Evolutionary conservation across 2,113 vertebrate species (phyloP).

Genomic region (Oophaga pumilio): DNA sequence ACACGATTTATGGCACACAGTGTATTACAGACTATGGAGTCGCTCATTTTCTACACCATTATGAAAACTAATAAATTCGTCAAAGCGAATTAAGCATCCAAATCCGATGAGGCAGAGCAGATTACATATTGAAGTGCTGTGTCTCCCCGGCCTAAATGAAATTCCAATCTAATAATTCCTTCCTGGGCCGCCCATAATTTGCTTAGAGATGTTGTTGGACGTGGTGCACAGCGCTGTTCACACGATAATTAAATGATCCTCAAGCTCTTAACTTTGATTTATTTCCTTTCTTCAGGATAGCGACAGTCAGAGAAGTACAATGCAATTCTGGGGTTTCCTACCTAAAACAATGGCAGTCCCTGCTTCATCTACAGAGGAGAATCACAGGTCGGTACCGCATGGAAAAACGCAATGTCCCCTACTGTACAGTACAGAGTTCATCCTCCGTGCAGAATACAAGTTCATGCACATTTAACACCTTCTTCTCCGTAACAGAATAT

Average conservation of each 20-base stretch:
- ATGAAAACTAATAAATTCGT: constrained; percentile 87
- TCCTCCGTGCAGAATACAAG: too few species aligned
- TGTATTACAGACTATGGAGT: constrained; percentile 74
- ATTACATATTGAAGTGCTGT: constrained; percentile 82
- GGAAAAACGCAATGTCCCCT: too few species aligned
- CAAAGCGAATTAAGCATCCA: constrained; percentile 85
- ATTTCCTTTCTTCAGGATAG: constrained; percentile 78
- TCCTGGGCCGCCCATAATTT: constrained; percentile 81
- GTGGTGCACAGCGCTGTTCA: constrained; percentile 79
- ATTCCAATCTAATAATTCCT: constrained; percentile 88
- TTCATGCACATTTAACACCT: not conserved
- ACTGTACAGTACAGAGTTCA: not conserved
- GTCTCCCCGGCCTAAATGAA: constrained; percentile 86
- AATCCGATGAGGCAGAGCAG: constrained; percentile 82
- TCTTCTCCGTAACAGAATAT: not conserved
- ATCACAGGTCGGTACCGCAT: not conserved
- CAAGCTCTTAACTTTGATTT: constrained; percentile 87
- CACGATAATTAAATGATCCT: constrained; percentile 84
- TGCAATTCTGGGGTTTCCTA: constrained; percentile 73
- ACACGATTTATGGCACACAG: constrained; percentile 81
- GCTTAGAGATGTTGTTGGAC: constrained; percentile 86
- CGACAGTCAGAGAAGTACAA: constrained; percentile 79
- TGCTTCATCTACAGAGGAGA: not conserved
- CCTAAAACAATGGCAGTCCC: constrained; percentile 69
- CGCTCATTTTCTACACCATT: constrained; percentile 76